These are phyloP conservation scores for Myiotriccus ornatus DNA, from an alignment of 2,797 vertebrate species.

Conservation along the genomic window DNA sequence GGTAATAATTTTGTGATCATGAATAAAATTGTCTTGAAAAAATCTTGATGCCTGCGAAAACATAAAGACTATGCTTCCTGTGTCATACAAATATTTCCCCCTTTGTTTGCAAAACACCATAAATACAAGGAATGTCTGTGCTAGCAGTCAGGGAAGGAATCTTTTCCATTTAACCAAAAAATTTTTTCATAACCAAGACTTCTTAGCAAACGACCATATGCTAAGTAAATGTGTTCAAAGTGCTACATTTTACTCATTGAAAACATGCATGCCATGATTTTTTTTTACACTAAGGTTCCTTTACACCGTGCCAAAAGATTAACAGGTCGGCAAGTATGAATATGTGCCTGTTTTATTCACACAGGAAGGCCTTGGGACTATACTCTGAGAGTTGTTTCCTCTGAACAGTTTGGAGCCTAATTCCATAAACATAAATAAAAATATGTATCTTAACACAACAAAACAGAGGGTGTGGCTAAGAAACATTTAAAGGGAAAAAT, in stretches of 20 bases:
- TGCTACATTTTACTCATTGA: conserved; percentile 59
- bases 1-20: conserved; percentile 20
- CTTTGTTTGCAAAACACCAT: conserved; percentile 63
- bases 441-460: background rate
- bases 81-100: conserved; percentile 56
- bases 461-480: background rate
- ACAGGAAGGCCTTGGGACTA: background rate
- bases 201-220: conserved; percentile 50
- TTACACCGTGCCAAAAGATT: conserved; percentile 45
- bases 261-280: conserved; percentile 39
- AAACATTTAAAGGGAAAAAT: background rate
- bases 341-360: background rate
- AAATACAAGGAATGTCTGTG: conserved; percentile 46
- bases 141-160: conserved; percentile 44
- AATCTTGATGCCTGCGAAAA: conserved; percentile 25
- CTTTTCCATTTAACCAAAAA: conserved; percentile 59
- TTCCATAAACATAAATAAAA: background rate
- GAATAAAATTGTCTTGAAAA: conserved; percentile 12
- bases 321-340: conserved; percentile 29
- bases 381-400: background rate
- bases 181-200: conserved; percentile 47
- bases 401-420: background rate
- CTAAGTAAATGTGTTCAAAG: conserved; percentile 66
- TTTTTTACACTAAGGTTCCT: conserved; percentile 37
- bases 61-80: conserved; percentile 23